Percentiles rank a stretch among this genome's conserved stretches.
Conservation (phyloP, 2,888 invertebrate genomes). For the Petrophora chlorosata region DNA sequence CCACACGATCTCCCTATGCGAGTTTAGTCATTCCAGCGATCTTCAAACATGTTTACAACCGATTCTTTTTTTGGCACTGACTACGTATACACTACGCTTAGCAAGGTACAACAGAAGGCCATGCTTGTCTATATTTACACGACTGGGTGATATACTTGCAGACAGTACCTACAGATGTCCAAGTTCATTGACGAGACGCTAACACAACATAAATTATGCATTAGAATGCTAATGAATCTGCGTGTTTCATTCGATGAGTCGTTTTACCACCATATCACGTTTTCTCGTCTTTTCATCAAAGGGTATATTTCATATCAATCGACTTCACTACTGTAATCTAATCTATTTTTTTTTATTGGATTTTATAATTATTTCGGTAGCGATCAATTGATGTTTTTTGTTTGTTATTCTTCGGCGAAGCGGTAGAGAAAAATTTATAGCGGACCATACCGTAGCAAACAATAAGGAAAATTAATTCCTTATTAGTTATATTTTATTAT, state of each 20-base stretch:
- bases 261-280: not conserved
- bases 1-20: not conserved
- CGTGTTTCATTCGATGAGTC: not conserved
- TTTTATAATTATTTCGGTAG: too few relatives aligned
- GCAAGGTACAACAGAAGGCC: slow-evolving; percentile 16
- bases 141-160: not conserved
- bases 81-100: slow-evolving; percentile 14
- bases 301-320: not conserved
- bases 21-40: not conserved
- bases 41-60: slow-evolving; percentile 2
- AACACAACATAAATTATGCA: slow-evolving; percentile 16
- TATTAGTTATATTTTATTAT: too few relatives aligned
- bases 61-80: slow-evolving; percentile 9
- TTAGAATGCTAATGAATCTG: slow-evolving; percentile 14
- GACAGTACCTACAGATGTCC: not conserved
- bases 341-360: too few relatives aligned
- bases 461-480: too few relatives aligned
- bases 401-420: not conserved
- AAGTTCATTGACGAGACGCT: not conserved
- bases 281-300: not conserved
- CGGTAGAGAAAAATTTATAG: too few relatives aligned
- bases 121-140: slow-evolving; percentile 9
- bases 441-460: too few relatives aligned
- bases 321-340: too few relatives aligned
- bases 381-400: not conserved